These are phyloP conservation scores for Peromyscus californicus DNA, from an alignment of 2,113 vertebrate species.

Conservation along the genomic window DNA sequence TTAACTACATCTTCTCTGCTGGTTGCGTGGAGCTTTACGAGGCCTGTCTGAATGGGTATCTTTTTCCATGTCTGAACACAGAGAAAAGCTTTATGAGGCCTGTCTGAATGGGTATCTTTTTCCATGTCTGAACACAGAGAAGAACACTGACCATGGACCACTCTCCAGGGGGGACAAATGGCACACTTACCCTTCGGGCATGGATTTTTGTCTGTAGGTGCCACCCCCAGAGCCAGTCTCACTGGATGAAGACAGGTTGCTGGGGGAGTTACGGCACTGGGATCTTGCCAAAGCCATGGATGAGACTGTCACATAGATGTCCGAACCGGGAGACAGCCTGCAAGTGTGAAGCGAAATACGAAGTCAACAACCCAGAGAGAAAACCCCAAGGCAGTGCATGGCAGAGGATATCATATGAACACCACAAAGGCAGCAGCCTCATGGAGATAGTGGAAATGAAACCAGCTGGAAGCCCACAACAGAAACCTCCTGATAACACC, in stretches of 20 bases:
- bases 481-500: constrained; percentile 37
- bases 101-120: not conserved
- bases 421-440: constrained; percentile 2
- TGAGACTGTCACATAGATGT: constrained; percentile 95
- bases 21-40: not conserved
- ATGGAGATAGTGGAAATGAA: not conserved
- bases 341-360: constrained; percentile 60
- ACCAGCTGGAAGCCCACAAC: constrained; percentile 62
- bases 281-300: constrained; percentile 94
- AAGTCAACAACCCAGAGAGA: constrained; percentile 72
- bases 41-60: not conserved
- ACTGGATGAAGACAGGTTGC: constrained; percentile 92
- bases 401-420: not conserved
- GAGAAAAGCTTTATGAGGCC: not conserved
- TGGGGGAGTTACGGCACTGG: constrained; percentile 93
- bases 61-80: not conserved
- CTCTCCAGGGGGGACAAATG: rapidly evolving
- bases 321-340: constrained; percentile 95
- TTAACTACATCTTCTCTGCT: not conserved
- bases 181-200: constrained; percentile 95
- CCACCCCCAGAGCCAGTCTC: constrained; percentile 92
- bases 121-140: not conserved
- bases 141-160: rapidly evolving
- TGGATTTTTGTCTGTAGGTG: constrained; percentile 94
- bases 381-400: not conserved